Conservation (phyloP, 2,113 vertebrate species). For the Climacteris rufus region DNA sequence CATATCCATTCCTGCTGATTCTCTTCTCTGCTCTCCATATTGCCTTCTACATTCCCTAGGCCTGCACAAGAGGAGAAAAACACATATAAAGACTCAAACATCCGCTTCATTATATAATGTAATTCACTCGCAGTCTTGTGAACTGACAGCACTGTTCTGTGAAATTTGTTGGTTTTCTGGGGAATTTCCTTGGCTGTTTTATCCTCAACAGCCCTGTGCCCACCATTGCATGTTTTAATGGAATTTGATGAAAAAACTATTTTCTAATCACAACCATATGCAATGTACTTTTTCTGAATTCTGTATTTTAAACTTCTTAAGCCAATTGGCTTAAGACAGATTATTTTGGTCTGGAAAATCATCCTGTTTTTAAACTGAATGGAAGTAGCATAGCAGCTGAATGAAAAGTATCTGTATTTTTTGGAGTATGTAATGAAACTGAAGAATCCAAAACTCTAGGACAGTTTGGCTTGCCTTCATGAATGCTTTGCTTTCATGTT, state of each 20-base stretch:
- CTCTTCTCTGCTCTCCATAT: not conserved
- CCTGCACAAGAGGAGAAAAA: not conserved
- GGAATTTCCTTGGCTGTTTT: not conserved
- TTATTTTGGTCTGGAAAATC: conserved; percentile 17
- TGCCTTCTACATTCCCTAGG: not conserved
- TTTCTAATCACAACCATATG: conserved; percentile 17
- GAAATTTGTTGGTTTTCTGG: not conserved
- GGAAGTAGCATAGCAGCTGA: not conserved
- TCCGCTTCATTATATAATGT: not conserved
- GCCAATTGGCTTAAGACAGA: not conserved
- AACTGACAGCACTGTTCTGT: not conserved
- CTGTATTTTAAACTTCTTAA: not conserved
- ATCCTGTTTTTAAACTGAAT: conserved; percentile 2
- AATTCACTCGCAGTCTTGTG: not conserved
- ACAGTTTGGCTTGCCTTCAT: not conserved
- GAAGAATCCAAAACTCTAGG: not conserved
- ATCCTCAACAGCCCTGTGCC: not conserved
- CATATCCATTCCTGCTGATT: not conserved
- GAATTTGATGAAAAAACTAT: not conserved
- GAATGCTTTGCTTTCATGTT: not conserved
- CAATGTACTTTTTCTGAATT: not conserved
- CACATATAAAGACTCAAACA: not conserved
- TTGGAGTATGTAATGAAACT: not conserved
- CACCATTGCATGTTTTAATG: not conserved
- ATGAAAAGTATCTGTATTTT: not conserved